Conservation (phyloP, 2,797 vertebrate genomes). For the Cheirogaleus major region DNA sequence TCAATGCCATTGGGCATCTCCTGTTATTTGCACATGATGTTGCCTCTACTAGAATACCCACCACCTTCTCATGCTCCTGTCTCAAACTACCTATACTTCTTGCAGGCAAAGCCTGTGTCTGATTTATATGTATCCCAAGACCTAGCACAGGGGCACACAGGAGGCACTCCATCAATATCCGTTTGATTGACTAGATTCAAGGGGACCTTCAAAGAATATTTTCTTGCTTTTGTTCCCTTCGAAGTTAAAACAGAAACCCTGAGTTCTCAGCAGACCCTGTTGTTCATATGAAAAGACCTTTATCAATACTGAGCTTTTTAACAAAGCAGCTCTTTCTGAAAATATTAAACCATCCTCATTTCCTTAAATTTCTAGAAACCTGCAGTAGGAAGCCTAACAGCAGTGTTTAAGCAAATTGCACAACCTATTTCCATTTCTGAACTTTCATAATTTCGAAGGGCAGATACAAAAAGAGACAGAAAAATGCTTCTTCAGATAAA, state of each 20-base stretch:
- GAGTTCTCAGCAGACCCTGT: not conserved
- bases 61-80: not conserved
- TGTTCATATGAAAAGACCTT: slow-evolving; percentile 47
- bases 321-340: slow-evolving; percentile 54
- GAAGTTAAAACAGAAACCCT: slow-evolving; percentile 40
- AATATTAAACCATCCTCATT: slow-evolving; percentile 43
- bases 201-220: not conserved
- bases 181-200: not conserved
- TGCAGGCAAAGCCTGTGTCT: not conserved
- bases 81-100: not conserved
- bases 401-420: slow-evolving; percentile 29
- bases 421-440: slow-evolving; percentile 54
- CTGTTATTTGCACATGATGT: not conserved
- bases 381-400: not conserved
- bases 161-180: not conserved
- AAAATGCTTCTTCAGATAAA: slow-evolving; percentile 54
- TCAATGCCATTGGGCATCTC: not conserved
- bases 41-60: not conserved
- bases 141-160: not conserved
- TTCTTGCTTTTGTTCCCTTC: slow-evolving; percentile 38
- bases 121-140: not conserved
- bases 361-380: slow-evolving; percentile 54
- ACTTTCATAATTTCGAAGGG: slow-evolving; percentile 61
- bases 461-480: not conserved
- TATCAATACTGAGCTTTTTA: slow-evolving; percentile 36